Base-by-base conservation (phyloP, 1,140 invertebrate species). In the Drosophila sp. region DNA sequence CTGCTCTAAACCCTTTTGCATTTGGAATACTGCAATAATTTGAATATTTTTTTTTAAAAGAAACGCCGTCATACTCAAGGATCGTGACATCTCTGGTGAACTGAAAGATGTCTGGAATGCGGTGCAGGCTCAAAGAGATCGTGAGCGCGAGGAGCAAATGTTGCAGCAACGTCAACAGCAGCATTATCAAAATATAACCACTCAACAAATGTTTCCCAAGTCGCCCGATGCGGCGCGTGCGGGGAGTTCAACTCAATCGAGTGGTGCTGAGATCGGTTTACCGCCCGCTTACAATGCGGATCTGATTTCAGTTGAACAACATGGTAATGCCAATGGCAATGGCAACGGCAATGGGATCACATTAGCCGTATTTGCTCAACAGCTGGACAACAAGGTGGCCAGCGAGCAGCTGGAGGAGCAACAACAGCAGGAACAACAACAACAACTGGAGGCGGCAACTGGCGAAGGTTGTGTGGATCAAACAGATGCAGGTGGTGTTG, bases 91-190 rank as follows among this genome's bases (percentile, higher is more conserved):
- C 54, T 94, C 94, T 0, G 95, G 95, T 0, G 95, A 96, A 87
- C 89, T 96, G 21, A 96, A 96, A 89, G 95, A 95, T 83, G 94
- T 96, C 0, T 95, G 95, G 95, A 94, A 94, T 21, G 94, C 94
- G 0, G 94, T 95, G 2, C 94, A 95, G 78, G 93, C 93, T 25
- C 94, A 94, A 74, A 92, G 93, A 32, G 94, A 95, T 71, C 80
- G 93, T 27, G 94, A 95, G 74, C 75, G 90, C 4, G 90, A 91
- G 50, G 90, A 91, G 40, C 90, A 91, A 93, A 94, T 89, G 74
- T 56, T 91, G 46, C 82, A 83, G 50, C 91, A 91, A 61, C 90
- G 79, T 8, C 89, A 90, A 40, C 91, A 91, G 41, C 86, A 90
- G 43, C 90, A 90, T 11, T 89, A 83, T 65, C 90, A 91, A 51